Conservation (phyloP, 2,797 vertebrate genomes). For the Platyrinchus mystaceus region DNA sequence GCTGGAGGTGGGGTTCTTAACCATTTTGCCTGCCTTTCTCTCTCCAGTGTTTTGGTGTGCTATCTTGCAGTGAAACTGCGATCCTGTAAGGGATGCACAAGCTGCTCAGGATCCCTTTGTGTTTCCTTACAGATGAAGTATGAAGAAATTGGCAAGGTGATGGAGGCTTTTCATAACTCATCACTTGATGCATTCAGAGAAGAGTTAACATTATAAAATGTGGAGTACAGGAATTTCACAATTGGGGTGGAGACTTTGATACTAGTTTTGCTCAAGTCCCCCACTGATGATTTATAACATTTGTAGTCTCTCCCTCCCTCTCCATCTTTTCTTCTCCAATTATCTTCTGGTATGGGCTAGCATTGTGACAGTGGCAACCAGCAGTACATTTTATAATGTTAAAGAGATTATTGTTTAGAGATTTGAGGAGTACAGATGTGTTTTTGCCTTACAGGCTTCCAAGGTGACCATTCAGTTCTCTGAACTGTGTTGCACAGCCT, state of each 20-base stretch:
- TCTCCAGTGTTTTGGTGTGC: neutral
- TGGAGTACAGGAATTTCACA: neutral
- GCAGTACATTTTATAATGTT: conserved; percentile 15
- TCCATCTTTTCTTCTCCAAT: neutral
- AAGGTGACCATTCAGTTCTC: conserved; percentile 30
- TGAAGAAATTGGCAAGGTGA: neutral
- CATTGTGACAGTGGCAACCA: neutral
- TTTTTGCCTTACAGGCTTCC: neutral
- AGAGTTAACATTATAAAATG: neutral
- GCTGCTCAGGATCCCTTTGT: neutral
- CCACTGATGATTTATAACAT: neutral
- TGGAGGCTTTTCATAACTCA: neutral
- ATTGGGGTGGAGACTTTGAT: neutral
- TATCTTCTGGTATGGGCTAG: neutral
- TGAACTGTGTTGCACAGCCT: neutral
- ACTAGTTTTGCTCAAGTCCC: neutral
- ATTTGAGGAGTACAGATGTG: neutral
- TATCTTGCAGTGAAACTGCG: neutral
- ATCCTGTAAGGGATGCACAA: neutral
- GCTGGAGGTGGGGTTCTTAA: neutral
- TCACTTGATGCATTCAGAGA: neutral
- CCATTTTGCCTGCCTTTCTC: neutral
- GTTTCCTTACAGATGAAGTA: neutral
- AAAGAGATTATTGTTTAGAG: conserved; percentile 33
- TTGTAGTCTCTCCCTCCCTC: neutral